A percentile compares a stretch with the other conserved stretches of the same genome.
Evolutionary conservation across 2,113 vertebrate genomes (phyloP).

Genomic region (Zosterops japonicus): DNA sequence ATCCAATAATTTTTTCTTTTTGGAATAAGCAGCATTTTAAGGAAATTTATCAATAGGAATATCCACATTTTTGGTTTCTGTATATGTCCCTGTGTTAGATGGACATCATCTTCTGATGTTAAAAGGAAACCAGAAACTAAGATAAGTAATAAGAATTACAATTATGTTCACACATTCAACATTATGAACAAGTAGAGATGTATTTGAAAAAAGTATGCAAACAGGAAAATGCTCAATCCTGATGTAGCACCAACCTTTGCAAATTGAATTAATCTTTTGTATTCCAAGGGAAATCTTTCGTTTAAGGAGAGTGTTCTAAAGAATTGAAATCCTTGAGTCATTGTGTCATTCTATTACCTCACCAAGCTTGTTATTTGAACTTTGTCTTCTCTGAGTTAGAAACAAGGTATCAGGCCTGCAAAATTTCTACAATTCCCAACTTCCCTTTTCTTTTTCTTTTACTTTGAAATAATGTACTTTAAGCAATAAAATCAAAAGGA

Average conservation of each 20-base stretch:
- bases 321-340: not conserved
- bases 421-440: slow-evolving; percentile 32
- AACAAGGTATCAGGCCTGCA: slow-evolving; percentile 3
- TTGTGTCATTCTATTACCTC: slow-evolving; percentile 10
- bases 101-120: not conserved
- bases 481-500: slow-evolving; percentile 58
- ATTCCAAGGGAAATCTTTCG: not conserved
- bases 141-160: not conserved
- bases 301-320: not conserved
- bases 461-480: slow-evolving; percentile 35
- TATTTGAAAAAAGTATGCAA: not conserved
- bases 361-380: not conserved
- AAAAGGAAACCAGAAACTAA: not conserved
- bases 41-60: not conserved
- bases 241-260: not conserved
- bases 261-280: not conserved
- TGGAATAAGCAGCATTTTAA: not conserved
- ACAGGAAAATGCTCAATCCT: not conserved
- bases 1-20: not conserved
- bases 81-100: not conserved
- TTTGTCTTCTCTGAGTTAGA: slow-evolving; percentile 25
- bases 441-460: slow-evolving; percentile 36
- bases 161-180: not conserved
- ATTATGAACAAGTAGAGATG: not conserved
- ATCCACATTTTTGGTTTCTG: not conserved